Conservation (phyloP, 1,140 invertebrate species). For the Stegodyphus mimosarum region DNA sequence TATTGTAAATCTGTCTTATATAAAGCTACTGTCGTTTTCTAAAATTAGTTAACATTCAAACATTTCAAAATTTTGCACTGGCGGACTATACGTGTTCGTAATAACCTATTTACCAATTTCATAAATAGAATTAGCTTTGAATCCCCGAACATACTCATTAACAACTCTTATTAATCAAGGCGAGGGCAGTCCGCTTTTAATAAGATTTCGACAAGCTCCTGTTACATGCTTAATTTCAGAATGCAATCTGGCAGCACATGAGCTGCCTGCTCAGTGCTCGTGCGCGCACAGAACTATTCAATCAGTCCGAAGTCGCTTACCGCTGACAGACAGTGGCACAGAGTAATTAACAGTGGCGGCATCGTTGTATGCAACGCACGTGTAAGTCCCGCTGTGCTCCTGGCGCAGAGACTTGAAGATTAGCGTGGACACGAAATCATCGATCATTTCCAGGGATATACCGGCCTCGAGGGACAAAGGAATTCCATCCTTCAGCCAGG, state of each 20-base stretch:
- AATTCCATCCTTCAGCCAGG: constrained; percentile 75
- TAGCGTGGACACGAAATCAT: constrained; percentile 64
- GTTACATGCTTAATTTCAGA: too few relatives aligned
- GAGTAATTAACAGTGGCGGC: constrained; percentile 68
- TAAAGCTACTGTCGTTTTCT: too few relatives aligned
- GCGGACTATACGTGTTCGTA: not conserved
- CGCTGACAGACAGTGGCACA: constrained; percentile 67
- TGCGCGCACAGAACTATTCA: too few relatives aligned
- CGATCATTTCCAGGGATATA: constrained; percentile 60
- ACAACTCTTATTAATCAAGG: not conserved
- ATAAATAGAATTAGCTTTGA: not conserved
- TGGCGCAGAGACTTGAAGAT: constrained; percentile 67
- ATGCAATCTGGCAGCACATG: too few relatives aligned
- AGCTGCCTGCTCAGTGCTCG: too few relatives aligned
- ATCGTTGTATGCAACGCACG: constrained; percentile 69
- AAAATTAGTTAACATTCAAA: too few relatives aligned
- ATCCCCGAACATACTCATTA: not conserved
- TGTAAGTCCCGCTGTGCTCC: constrained; percentile 70
- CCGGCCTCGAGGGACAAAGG: constrained; percentile 70
- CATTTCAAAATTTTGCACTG: too few relatives aligned
- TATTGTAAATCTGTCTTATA: too few relatives aligned
- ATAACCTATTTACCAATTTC: not conserved
- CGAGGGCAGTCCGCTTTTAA: too few relatives aligned
- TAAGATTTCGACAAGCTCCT: too few relatives aligned
- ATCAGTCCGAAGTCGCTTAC: constrained; percentile 63